These are phyloP conservation scores for Blennius ocellaris DNA, from an alignment of 2,113 vertebrate species.

Conservation along the genomic window DNA sequence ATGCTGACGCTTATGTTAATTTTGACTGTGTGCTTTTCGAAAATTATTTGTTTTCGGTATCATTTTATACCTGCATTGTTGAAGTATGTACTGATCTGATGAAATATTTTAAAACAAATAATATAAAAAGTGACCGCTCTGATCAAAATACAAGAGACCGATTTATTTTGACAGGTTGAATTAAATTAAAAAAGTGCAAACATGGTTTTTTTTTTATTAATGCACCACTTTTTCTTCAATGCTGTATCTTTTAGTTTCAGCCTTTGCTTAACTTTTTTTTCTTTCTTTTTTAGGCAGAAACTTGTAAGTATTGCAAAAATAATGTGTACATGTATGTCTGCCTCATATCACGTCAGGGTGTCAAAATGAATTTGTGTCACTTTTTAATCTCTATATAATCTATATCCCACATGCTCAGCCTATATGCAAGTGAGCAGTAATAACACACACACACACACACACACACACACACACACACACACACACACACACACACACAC, in stretches of 20 bases:
- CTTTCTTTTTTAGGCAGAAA: no score
- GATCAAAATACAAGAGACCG: not conserved
- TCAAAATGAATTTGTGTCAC: constrained; percentile 48
- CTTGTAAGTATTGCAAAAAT: no score
- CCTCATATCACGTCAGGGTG: constrained; percentile 38
- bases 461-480: constrained; percentile 32
- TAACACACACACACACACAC: constrained; percentile 28
- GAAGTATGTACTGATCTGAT: no score
- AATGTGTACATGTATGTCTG: constrained; percentile 1
- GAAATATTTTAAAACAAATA: constrained; percentile 8
- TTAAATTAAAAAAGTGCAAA: constrained; percentile 12
- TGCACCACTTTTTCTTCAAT: not conserved
- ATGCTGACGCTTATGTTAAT: no score
- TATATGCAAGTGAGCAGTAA: constrained; percentile 6
- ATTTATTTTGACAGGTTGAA: constrained; percentile 1
- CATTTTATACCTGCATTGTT: no score
- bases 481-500: constrained; percentile 23
- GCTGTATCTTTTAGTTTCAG: not conserved
- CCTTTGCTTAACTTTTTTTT: no score
- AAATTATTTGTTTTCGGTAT: no score
- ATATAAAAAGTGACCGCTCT: not conserved
- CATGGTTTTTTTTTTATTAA: not conserved
- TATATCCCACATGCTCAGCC: constrained; percentile 37
- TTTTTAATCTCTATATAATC: constrained; percentile 57
- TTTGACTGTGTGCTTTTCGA: no score